These are phyloP conservation scores for Catharus ustulatus DNA, from an alignment of 2,797 vertebrate species.

Conservation along the genomic window DNA sequence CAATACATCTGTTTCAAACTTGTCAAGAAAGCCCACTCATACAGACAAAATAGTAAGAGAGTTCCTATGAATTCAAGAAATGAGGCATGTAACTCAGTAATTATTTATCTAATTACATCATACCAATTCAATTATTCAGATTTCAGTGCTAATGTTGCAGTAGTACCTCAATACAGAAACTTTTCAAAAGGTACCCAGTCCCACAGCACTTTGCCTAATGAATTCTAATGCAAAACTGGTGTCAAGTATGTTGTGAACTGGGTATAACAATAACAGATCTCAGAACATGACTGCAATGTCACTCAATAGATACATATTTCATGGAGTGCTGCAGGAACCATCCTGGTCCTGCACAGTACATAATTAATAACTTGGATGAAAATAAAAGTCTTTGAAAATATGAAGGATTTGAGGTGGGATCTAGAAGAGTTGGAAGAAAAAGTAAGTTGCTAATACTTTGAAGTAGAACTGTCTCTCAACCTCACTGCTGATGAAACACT, in stretches of 20 bases:
- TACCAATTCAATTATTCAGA: background rate
- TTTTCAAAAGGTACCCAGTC: background rate
- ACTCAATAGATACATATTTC: background rate
- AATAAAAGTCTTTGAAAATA: background rate
- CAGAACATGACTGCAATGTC: background rate
- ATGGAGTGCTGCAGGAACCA: background rate
- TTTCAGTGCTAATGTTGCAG: background rate
- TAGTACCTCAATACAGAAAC: background rate
- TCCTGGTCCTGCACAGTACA: background rate
- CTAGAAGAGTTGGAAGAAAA: background rate
- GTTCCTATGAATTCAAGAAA: background rate
- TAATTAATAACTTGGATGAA: background rate
- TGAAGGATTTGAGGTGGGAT: background rate
- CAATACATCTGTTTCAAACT: background rate
- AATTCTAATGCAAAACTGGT: background rate
- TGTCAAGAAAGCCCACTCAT: background rate
- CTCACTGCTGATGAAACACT: background rate
- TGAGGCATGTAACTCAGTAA: background rate
- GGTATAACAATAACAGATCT: background rate
- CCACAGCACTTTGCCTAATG: background rate
- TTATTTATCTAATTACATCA: background rate
- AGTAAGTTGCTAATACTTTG: background rate
- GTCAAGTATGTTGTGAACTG: background rate
- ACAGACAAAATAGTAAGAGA: background rate
- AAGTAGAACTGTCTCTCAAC: background rate